Evolutionary conservation across 2,888 invertebrate genomes (phyloP), one percentile per base, ranked within the genome.

Genomic region (Tetragonisca angustula): DNA sequence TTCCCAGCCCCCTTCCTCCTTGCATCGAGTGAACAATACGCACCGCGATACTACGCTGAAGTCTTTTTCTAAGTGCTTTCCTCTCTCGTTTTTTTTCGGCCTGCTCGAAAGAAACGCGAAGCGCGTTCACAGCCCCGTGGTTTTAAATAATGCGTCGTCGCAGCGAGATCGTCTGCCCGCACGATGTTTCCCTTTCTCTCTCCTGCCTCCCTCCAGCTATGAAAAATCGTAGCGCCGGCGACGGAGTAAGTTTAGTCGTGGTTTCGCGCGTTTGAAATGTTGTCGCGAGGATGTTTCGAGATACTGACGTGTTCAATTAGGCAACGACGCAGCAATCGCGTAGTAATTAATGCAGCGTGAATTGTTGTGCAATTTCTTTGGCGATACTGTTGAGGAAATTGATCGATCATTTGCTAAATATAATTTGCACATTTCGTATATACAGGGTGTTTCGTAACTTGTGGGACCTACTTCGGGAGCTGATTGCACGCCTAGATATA

Each of bases 21-120:
- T 43, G 43, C 43, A 43, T 43, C 43, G 21, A 36, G 21, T 49
- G 56, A 77, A 81, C 72, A 84, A 87, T 78, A 76, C 59, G 59
- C 62, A 54, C 59, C 62, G 61, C 49, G n/a, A 68, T 49, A 56
- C 73, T 43, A 59, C 71, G 43, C 49, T 27, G 71, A 61, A 81
- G 77, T 56, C n/a, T 78, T 68, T 21, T 64, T 32, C 67, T n/a
- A 56, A 50, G 50, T 56, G 73, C 19, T 70, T 54, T 54, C 74
- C 49, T 76, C 68, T 19, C 52, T 49, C 56, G 68, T 68, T 49
- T 54, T 43, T 71, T 43, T 71, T 52, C 54, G 72, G 32, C n/a
- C 52, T 59, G 56, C 36, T 43, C n/a, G 6, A 64, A 15, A 70
- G 43, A 72, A 32, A 61, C 49, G 76, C 64, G 64, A 62, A 43